Base-by-base conservation (phyloP, 2,797 vertebrate genomes). In the Oreortyx pictus region DNA sequence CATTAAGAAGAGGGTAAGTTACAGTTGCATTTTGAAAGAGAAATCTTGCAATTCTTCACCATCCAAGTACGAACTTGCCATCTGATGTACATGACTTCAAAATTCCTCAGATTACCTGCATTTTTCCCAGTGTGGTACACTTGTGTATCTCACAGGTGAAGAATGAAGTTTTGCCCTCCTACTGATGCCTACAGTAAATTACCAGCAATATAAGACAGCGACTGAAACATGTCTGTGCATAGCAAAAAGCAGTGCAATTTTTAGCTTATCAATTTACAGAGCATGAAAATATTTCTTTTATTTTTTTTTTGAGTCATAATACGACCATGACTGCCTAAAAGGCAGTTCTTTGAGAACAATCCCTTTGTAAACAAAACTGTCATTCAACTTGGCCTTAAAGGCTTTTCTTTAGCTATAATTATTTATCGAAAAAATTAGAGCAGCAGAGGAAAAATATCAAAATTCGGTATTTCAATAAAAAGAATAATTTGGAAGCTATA, bases 171-270 rank as follows among this genome's bases (percentile, higher is more conserved):
- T 35, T 84, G 31, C 5, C 82, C 31, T 82, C 22, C 41, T 67
- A 73, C 37, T 50, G 31, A 80, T 46, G 31, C 4, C 22, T 35
- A 44, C 2, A 5, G n/a, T 67, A 80, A 62, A 79, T 27, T 82
- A 19, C 10, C 64, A 94, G 25, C 31, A 71, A 62, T 31, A 8
- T 20, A 44, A 62, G 18, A 70, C n/a, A 54, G 43, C 70, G 17
- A 52, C 5, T 52, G 50, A 66, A 75, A 66, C 7, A 66, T 15
- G 56, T 17, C 1, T 0, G 0, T 23, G 22, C 27, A 31, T 3
- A 60, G 43, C 61, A 82, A 86, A 82, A 90, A 74, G 25, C 37
- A 82, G 16, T 25, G 67, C 29, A 37, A 52, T 27, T 93, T 90
- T 77, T 25, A 93, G 54, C 18, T 77, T 24, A 5, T 82, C 50